A percentile compares a stretch with the other conserved stretches of the same genome.
phyloP scores from a whole-genome alignment of 1,140 invertebrate genomes.

The Callitettix versicolor region DNA sequence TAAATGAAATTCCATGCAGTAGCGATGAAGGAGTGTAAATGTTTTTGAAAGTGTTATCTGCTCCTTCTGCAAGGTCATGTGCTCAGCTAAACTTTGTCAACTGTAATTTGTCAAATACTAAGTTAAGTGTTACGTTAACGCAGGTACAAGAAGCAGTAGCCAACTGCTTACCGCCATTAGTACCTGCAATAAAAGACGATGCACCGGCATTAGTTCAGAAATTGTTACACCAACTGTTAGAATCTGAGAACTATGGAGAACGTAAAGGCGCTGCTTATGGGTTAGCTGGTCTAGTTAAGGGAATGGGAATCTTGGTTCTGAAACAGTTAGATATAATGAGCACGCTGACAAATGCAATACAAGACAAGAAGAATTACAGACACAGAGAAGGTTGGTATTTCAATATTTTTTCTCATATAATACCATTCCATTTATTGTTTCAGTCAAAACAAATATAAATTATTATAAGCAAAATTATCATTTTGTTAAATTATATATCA shows the following conservation, averaged over 20 bases:
- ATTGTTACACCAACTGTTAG: conserved; percentile 76
- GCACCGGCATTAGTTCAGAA: conserved; percentile 79
- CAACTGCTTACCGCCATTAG: conserved; percentile 87
- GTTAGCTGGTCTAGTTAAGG: conserved; percentile 51
- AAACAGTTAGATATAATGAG: conserved; percentile 96
- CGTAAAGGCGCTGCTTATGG: conserved; percentile 85
- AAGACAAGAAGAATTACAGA: conserved; percentile 92
- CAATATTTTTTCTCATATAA: no score
- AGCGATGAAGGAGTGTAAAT: no score
- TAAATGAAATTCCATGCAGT: no score
- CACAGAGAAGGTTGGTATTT: conserved; percentile 70
- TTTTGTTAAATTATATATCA: no score
- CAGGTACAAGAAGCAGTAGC: conserved; percentile 96
- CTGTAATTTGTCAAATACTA: no score
- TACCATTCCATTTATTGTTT: no score
- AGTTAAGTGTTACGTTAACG: no score
- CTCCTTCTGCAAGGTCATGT: no score
- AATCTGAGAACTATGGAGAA: conserved; percentile 95
- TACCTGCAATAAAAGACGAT: conserved; percentile 84
- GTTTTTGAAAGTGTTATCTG: no score
- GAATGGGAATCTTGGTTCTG: conserved; percentile 87
- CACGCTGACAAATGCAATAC: conserved; percentile 84
- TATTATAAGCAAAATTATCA: no score
- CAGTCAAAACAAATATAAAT: no score
- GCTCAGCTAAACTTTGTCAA: no score